Conservation (phyloP, 1,140 invertebrate genomes). For the Magallana angulata region DNA sequence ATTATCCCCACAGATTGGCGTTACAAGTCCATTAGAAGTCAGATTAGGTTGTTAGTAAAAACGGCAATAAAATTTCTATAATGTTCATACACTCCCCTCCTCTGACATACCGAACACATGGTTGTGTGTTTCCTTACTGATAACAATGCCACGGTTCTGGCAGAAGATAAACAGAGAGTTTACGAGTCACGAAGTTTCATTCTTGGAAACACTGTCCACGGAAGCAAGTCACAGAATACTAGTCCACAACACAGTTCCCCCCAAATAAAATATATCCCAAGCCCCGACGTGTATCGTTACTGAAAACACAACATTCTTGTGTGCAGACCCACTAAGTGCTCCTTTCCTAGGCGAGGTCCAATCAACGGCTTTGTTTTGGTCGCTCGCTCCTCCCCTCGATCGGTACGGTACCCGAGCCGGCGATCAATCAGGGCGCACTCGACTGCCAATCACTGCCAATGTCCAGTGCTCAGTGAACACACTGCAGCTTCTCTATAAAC, state of each 20-base stretch:
- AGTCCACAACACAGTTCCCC: neutral
- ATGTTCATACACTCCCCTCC: conserved; percentile 49
- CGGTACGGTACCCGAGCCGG: conserved; percentile 51
- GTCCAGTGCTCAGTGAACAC: conserved; percentile 57
- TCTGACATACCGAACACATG: conserved; percentile 38
- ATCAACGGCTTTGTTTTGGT: conserved; percentile 62
- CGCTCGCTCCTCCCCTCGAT: conserved; percentile 57
- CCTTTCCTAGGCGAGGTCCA: conserved; percentile 56
- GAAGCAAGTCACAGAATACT: neutral
- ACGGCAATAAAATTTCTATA: conserved; percentile 58
- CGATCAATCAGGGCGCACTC: conserved; percentile 54
- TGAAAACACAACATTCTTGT: conserved; percentile 61
- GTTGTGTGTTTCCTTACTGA: conserved; percentile 33
- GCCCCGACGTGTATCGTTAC: conserved; percentile 13
- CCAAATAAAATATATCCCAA: conserved; percentile 13
- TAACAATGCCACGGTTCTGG: conserved; percentile 34
- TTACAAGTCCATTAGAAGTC: conserved; percentile 43
- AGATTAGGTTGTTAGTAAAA: conserved; percentile 38
- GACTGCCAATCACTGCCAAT: conserved; percentile 60
- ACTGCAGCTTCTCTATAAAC: conserved; percentile 23
- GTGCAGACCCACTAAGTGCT: conserved; percentile 57
- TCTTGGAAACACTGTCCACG: neutral
- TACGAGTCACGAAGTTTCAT: conserved; percentile 32
- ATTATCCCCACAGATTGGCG: conserved; percentile 48
- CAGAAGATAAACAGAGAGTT: conserved; percentile 15